Base-by-base conservation (phyloP, 2,888 invertebrate genomes). In the Panorpa germanica region DNA sequence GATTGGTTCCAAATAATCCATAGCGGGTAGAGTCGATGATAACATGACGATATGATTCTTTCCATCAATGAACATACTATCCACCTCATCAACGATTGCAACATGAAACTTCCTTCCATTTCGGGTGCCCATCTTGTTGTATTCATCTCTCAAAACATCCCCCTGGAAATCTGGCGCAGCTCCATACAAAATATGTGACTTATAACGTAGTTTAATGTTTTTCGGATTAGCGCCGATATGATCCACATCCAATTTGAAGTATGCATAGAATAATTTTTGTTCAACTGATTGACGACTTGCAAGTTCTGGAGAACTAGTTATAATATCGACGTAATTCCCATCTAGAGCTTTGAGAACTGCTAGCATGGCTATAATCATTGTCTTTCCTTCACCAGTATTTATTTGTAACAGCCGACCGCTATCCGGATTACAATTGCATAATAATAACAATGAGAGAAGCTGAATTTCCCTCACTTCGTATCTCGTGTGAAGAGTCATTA, bases 341-440 rank as follows among this genome's bases (percentile, higher is more conserved):
- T 25, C 18, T 8, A 37, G 33, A 10, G 27, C 37, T 20, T 30
- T 19, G 16, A 29, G 35, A 8, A 35, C 37, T 4, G 37, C 35
- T 17, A 35, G 20, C 7, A 32, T 28, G 4, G 37, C 37, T 14
- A 37, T 37, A 5, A 37, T 31, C 2, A 29, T 10, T 9, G 37
- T 37, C 26, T 37, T 37, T 7, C 37, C 37, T 28, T 37, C 37
- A 8, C 37, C 37, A 10, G 37, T 37, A 23, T 35, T 35, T 5
- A 37, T 31, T 25, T 37, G n/a, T n/a, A n/a, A n/a, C n/a, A n/a
- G n/a, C n/a, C n/a, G n/a, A n/a, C n/a, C n/a, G n/a, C n/a, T n/a
- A n/a, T n/a, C n/a, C n/a, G n/a, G n/a, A n/a, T n/a, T n/a, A n/a
- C n/a, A n/a, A n/a, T n/a, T n/a, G n/a, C n/a, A n/a, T n/a, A n/a